A percentile compares a stretch with the other conserved stretches of the same genome.
phyloP scores from a whole-genome alignment of 2,888 invertebrate genomes.

The Camptogramma bilineatum region DNA sequence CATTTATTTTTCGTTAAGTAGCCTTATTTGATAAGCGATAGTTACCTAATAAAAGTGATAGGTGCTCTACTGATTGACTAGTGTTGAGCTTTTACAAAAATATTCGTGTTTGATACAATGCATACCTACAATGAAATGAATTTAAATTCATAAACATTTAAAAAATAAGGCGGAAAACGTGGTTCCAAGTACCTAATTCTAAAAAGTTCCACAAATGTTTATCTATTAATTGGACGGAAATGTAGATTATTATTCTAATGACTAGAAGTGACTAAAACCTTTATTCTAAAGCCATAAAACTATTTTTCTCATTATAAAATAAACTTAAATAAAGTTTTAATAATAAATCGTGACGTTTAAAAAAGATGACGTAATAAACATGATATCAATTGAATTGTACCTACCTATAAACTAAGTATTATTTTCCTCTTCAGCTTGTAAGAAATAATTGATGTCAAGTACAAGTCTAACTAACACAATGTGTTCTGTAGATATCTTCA shows the following conservation, averaged over 20 bases:
- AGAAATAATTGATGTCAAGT: constrained; percentile 2
- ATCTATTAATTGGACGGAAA: constrained; percentile 26
- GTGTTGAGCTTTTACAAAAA: constrained; percentile 15
- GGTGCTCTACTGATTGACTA: constrained; percentile 32
- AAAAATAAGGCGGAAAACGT: constrained; percentile 42
- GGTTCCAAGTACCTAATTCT: constrained; percentile 27
- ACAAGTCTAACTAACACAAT: neutral
- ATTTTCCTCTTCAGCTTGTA: constrained; percentile 10
- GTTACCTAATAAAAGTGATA: constrained; percentile 29
- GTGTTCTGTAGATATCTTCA: neutral
- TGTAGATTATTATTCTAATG: constrained; percentile 33
- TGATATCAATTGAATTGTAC: neutral
- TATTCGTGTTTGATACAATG: neutral
- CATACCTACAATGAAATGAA: constrained; percentile 2
- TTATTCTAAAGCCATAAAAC: constrained; percentile 21
- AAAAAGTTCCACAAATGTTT: constrained; percentile 18
- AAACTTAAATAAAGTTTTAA: neutral
- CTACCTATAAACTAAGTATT: neutral
- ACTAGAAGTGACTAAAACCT: constrained; percentile 37
- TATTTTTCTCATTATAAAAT: constrained; percentile 1
- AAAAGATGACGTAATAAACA: constrained; percentile 9
- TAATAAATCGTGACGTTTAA: constrained; percentile 6
- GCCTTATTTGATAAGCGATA: constrained; percentile 50
- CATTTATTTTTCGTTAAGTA: constrained; percentile 53
- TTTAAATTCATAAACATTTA: constrained; percentile 7